Conservation (phyloP, 2,888 invertebrate species). For the Rhimphoctona megacephalus region DNA sequence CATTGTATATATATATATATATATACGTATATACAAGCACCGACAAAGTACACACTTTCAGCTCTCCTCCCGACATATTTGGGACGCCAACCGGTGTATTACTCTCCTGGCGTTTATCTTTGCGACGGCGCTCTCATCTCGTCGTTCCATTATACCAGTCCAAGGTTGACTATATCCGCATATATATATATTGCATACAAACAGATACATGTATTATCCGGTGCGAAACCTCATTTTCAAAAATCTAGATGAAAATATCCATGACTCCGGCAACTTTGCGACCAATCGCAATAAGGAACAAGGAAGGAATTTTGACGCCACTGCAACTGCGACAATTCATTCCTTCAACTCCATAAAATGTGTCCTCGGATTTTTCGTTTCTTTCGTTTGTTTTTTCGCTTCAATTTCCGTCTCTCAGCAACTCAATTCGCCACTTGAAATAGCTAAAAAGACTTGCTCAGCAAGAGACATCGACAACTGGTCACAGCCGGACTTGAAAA, state of each 20-base stretch:
- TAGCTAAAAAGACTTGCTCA: background rate
- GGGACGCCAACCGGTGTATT: slow-evolving; percentile 23
- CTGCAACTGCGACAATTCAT: background rate
- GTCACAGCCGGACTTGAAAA: slow-evolving; percentile 26
- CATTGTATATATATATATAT: background rate
- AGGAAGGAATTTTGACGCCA: too few relatives aligned
- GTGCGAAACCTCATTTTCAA: background rate
- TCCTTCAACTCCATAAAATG: background rate
- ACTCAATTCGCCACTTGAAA: background rate
- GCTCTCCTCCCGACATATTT: slow-evolving; percentile 33
- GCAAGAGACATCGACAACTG: slow-evolving; percentile 18
- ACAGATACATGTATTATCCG: background rate
- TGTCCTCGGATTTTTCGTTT: background rate
- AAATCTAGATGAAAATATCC: background rate
- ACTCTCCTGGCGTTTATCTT: slow-evolving; percentile 10
- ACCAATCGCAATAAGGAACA: background rate
- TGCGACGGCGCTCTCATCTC: slow-evolving; percentile 27
- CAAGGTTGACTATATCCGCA: slow-evolving; percentile 7
- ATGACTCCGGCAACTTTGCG: background rate
- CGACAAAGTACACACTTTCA: background rate
- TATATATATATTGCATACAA: background rate
- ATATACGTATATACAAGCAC: background rate
- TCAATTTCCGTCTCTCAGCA: background rate
- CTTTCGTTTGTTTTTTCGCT: too few relatives aligned
- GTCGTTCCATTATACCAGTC: slow-evolving; percentile 27